Evolutionary conservation across 1,140 invertebrate genomes (phyloP).

Genomic region (Megathymus violae): DNA sequence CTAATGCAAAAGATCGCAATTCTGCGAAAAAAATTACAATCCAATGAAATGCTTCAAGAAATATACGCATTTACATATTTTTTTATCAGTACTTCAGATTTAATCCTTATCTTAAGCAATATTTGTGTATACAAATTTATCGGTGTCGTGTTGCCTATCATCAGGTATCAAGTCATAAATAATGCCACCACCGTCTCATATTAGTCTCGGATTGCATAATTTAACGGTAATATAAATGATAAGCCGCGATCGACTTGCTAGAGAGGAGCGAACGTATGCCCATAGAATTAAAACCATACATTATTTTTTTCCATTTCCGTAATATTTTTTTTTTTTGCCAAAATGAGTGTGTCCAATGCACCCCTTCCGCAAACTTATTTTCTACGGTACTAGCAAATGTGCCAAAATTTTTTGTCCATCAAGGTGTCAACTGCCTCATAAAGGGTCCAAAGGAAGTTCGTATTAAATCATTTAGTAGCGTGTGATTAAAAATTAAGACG

Average conservation of each 20-base stretch:
- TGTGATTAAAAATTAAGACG: slow-evolving; percentile 74
- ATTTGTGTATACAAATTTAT: background rate
- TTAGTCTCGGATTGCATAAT: background rate
- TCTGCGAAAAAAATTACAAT: no score
- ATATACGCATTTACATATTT: no score
- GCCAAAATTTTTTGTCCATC: slow-evolving; percentile 64
- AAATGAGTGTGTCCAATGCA: background rate
- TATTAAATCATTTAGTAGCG: slow-evolving; percentile 57
- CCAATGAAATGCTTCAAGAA: no score
- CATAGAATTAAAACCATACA: background rate
- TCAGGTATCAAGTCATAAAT: slow-evolving; percentile 15
- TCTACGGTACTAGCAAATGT: slow-evolving; percentile 36
- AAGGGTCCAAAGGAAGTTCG: slow-evolving; percentile 46
- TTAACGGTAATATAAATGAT: slow-evolving; percentile 4
- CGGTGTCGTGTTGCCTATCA: slow-evolving; percentile 18
- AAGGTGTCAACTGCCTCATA: slow-evolving; percentile 65
- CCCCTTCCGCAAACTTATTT: slow-evolving; percentile 35
- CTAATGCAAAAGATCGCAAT: no score
- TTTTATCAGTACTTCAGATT: no score
- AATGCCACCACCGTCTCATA: slow-evolving; percentile 9
- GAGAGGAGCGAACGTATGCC: background rate
- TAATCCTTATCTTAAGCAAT: background rate
- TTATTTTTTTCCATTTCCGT: background rate
- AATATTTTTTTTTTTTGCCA: slow-evolving; percentile 10
- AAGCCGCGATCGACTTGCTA: slow-evolving; percentile 1